phyloP scores from a whole-genome alignment of 2,888 invertebrate species.

The Melangyna quadrimaculata region DNA sequence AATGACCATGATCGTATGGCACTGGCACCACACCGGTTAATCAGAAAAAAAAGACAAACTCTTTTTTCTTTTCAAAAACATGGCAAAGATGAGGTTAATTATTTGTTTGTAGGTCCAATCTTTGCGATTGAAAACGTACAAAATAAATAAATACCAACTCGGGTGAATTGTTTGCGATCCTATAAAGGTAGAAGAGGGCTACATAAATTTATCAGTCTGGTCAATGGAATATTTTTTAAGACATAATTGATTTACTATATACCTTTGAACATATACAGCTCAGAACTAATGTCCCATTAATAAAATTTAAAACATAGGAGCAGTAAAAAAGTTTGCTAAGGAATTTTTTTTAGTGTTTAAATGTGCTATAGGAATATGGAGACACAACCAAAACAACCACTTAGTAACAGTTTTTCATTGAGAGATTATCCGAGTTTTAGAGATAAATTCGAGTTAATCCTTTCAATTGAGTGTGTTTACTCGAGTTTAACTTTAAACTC shows the following conservation, averaged over 20 bases:
- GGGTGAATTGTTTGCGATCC: neutral
- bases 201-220: neutral
- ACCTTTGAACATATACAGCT: neutral
- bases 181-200: neutral
- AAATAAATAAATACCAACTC: neutral
- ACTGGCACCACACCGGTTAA: constrained; percentile 38
- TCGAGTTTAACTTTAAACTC: too few species aligned
- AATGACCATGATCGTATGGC: constrained; percentile 51
- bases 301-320: too few species aligned
- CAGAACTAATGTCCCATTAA: neutral
- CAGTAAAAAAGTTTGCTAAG: too few species aligned
- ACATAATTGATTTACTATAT: neutral
- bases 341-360: neutral
- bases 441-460: too few species aligned
- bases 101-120: constrained; percentile 12
- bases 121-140: neutral
- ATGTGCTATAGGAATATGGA: too few species aligned
- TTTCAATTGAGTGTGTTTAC: too few species aligned
- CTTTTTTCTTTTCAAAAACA: constrained; percentile 25
- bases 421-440: too few species aligned
- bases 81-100: constrained; percentile 48
- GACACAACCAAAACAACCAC: too few species aligned
- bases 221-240: neutral
- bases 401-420: too few species aligned
- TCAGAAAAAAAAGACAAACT: neutral